These are phyloP conservation scores for Ailuropoda melanoleuca DNA, from an alignment of 2,113 vertebrate genomes.

Conservation along the genomic window DNA sequence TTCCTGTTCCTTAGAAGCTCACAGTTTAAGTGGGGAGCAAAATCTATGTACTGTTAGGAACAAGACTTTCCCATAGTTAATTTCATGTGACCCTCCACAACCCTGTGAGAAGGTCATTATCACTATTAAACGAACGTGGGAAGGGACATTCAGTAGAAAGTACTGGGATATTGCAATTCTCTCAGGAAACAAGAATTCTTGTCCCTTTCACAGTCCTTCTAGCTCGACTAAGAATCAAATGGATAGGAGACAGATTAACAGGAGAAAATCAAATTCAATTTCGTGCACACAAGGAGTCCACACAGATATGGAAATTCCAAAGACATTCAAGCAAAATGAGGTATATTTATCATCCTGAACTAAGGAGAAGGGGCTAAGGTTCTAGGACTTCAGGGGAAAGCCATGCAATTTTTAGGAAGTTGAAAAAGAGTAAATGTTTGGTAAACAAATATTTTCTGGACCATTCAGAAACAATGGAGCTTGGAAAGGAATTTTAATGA, in stretches of 20 bases:
- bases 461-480: background rate
- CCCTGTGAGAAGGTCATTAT: background rate
- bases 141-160: background rate
- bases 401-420: background rate
- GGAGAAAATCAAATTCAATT: background rate
- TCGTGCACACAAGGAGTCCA: background rate
- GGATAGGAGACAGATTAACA: background rate
- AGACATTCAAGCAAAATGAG: background rate
- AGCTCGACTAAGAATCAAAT: background rate
- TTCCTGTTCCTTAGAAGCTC: background rate
- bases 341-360: background rate
- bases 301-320: background rate
- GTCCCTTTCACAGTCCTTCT: background rate
- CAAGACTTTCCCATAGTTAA: background rate
- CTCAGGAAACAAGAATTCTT: background rate
- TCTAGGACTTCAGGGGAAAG: background rate
- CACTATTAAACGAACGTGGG: background rate
- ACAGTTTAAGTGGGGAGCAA: background rate
- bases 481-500: background rate
- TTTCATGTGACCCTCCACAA: background rate
- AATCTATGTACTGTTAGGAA: background rate
- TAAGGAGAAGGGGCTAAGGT: background rate
- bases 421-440: background rate
- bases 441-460: background rate
- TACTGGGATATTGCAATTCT: background rate